phyloP scores from a whole-genome alignment of 2,113 vertebrate species.

The Lampris megalopsis region DNA sequence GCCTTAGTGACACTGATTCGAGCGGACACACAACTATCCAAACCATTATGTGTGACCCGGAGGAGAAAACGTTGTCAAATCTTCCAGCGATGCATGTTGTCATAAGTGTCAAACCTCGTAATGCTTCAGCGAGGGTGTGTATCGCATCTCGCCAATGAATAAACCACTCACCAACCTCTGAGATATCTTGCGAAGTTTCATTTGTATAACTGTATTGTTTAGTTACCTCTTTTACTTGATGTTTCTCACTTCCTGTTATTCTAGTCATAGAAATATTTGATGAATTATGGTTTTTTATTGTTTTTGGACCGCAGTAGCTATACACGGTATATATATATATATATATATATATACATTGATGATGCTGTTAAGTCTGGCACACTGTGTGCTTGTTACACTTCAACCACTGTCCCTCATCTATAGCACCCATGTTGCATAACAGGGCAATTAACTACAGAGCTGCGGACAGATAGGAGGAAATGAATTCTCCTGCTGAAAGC shows the following conservation, averaged over 20 bases:
- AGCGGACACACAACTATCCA: constrained; percentile 39
- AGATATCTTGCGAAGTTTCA: background rate
- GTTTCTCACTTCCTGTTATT: background rate
- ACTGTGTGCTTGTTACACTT: constrained; percentile 48
- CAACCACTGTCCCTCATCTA: constrained; percentile 18
- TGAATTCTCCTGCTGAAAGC: background rate
- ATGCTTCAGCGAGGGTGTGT: constrained; percentile 27
- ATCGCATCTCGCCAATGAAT: constrained; percentile 45
- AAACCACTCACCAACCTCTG: constrained; percentile 24
- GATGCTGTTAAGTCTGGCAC: constrained; percentile 36
- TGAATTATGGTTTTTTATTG: background rate
- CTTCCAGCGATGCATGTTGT: constrained; percentile 17
- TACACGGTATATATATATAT: constrained; percentile 8
- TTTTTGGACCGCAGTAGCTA: constrained; percentile 8
- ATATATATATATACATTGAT: constrained; percentile 2
- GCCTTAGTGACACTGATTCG: constrained; percentile 33
- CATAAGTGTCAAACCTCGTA: constrained; percentile 22
- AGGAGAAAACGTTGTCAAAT: constrained; percentile 24
- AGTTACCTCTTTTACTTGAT: background rate
- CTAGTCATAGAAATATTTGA: background rate
- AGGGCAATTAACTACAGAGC: constrained; percentile 30
- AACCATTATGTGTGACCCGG: constrained; percentile 43
- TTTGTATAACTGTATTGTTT: background rate
- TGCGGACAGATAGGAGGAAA: background rate
- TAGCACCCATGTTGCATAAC: constrained; percentile 52